Conservation (phyloP, 1,140 invertebrate genomes). For the Diuraphis noxia region DNA sequence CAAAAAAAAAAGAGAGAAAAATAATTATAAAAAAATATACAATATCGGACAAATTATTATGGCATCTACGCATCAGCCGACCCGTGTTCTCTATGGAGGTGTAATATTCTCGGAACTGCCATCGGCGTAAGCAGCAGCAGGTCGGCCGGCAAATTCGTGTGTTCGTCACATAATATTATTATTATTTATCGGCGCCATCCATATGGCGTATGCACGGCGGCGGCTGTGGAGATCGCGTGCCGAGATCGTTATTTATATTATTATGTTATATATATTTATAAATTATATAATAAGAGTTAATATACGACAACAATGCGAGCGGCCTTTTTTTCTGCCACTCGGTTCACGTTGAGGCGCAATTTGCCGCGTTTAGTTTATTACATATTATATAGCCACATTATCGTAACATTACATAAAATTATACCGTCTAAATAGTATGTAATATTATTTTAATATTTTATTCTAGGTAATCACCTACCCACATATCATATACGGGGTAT, state of each 20-base stretch:
- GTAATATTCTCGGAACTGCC: slow-evolving; percentile 7
- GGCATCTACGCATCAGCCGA: background rate
- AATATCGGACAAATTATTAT: background rate
- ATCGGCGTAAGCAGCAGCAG: background rate
- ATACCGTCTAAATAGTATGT: background rate
- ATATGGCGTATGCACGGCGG: slow-evolving; percentile 21
- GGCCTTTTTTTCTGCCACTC: background rate
- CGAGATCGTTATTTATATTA: slow-evolving; percentile 18
- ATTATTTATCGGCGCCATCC: slow-evolving; percentile 43
- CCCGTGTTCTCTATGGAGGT: background rate
- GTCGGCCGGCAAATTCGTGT: slow-evolving; percentile 1
- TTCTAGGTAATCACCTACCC: no score
- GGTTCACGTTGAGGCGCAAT: background rate
- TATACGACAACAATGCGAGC: slow-evolving; percentile 24
- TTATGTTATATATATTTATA: no score
- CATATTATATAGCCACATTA: background rate
- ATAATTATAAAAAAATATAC: background rate
- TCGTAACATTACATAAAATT: background rate
- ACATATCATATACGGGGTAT: background rate
- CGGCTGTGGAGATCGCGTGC: slow-evolving; percentile 44
- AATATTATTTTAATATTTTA: background rate
- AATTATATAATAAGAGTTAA: slow-evolving; percentile 16
- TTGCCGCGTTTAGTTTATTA: background rate
- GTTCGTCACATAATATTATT: background rate
- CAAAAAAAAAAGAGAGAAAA: background rate